Percentiles rank a stretch among this genome's conserved stretches.
Conservation (phyloP, 2,113 vertebrate species). For the Atherinomorus stipes region DNA sequence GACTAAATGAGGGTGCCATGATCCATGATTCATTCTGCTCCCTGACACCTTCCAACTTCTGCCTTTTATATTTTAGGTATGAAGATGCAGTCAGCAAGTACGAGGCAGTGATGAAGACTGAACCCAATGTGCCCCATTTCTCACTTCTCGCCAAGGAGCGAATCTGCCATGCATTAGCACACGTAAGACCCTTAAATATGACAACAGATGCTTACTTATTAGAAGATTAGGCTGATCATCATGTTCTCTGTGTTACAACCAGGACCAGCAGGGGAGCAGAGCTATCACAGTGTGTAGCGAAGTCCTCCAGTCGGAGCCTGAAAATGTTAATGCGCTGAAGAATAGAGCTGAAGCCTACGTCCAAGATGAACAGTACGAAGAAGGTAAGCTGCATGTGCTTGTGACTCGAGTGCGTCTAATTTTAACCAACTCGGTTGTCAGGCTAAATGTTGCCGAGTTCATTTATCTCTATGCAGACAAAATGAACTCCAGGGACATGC, state of each 20-base stretch:
- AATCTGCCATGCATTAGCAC: slow-evolving; percentile 93
- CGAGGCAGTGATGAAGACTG: slow-evolving; percentile 90
- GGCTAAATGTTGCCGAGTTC: no score
- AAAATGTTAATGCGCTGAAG: slow-evolving; percentile 91
- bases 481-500: no score
- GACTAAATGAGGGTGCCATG: slow-evolving; percentile 10
- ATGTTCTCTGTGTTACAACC: slow-evolving; percentile 10
- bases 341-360: slow-evolving; percentile 94
- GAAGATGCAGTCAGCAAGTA: slow-evolving; percentile 92
- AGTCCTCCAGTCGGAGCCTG: slow-evolving; percentile 87
- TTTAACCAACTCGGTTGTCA: no score
- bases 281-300: slow-evolving; percentile 90
- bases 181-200: slow-evolving; percentile 77
- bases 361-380: slow-evolving; percentile 93
- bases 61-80: slow-evolving; percentile 81
- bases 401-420: no score
- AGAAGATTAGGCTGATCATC: neutral
- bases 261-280: slow-evolving; percentile 88
- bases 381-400: slow-evolving; percentile 83
- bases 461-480: no score
- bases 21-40: slow-evolving; percentile 18
- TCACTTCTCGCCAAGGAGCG: slow-evolving; percentile 90
- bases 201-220: neutral
- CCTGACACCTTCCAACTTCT: neutral
- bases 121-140: slow-evolving; percentile 87